A percentile compares a stretch with the other conserved stretches of the same genome.
These are phyloP conservation scores for Molothrus ater DNA, from an alignment of 2,797 vertebrate species.

Conservation along the genomic window DNA sequence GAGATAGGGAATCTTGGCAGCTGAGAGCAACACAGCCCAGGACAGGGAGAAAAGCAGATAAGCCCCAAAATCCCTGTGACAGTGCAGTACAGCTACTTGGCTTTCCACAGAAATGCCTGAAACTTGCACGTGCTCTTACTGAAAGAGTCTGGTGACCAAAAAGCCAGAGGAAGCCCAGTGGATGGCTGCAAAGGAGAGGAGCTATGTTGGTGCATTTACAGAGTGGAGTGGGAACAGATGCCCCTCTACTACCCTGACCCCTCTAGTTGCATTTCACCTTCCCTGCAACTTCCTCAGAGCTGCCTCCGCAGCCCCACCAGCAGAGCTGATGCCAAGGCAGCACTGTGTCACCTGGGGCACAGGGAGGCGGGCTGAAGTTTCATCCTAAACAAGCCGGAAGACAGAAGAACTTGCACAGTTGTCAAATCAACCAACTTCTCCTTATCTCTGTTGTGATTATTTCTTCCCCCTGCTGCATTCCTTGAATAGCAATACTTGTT, in stretches of 20 bases:
- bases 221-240: fast-evolving
- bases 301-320: not conserved
- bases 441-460: constrained; percentile 33
- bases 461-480: constrained; percentile 30
- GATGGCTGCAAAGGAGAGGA: not conserved
- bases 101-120: not conserved
- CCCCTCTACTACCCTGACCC: fast-evolving
- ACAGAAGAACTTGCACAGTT: not conserved
- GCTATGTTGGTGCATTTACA: fast-evolving
- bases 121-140: fast-evolving
- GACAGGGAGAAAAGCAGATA: not conserved
- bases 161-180: not conserved
- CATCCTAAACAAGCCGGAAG: not conserved
- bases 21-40: not conserved
- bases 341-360: fast-evolving
- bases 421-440: not conserved
- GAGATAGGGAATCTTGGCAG: not conserved
- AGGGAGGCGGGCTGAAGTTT: not conserved
- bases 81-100: not conserved
- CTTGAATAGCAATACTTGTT: constrained; percentile 7
- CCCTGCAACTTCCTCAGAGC: not conserved
- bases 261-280: not conserved
- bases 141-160: not conserved
- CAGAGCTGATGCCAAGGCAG: not conserved
- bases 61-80: not conserved